These are phyloP conservation scores for Aphis gossypii DNA, from an alignment of 1,140 invertebrate species.

Conservation along the genomic window DNA sequence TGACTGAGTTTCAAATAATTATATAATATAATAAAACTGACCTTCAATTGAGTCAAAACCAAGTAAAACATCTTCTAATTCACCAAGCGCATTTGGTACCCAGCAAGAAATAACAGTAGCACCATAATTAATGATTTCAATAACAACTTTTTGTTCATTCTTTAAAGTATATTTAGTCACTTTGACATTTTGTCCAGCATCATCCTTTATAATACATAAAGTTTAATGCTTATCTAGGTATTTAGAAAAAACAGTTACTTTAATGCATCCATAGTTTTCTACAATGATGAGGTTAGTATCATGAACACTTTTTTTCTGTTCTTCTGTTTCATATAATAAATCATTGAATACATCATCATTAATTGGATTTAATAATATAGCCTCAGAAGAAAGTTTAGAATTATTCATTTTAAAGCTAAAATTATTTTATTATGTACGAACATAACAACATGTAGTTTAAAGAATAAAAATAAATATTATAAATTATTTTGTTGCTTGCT, in stretches of 20 bases:
- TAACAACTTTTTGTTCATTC: constrained; percentile 37
- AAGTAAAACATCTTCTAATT: constrained; percentile 74
- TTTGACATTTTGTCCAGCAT: neutral
- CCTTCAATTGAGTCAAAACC: constrained; percentile 80
- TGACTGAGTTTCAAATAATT: neutral
- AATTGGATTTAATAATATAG: neutral
- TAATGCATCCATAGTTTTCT: constrained; percentile 32
- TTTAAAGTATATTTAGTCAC: constrained; percentile 34
- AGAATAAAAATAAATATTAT: constrained; percentile 22
- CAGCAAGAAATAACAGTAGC: constrained; percentile 78
- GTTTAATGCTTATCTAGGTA: neutral
- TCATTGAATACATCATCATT: neutral
- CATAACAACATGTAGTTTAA: neutral
- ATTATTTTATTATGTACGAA: neutral
- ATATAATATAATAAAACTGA: neutral
- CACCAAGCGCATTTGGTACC: constrained; percentile 75
- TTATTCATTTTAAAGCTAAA: neutral
- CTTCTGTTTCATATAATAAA: neutral
- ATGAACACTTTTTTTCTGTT: neutral
- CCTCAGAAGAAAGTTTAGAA: neutral
- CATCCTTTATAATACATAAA: neutral
- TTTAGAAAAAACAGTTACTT: neutral
- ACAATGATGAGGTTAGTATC: neutral
- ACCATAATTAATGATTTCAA: constrained; percentile 78
- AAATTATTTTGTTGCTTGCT: neutral